These are phyloP conservation scores for Syngnathoides biaculeatus DNA, from an alignment of 2,113 vertebrate genomes.

Conservation along the genomic window DNA sequence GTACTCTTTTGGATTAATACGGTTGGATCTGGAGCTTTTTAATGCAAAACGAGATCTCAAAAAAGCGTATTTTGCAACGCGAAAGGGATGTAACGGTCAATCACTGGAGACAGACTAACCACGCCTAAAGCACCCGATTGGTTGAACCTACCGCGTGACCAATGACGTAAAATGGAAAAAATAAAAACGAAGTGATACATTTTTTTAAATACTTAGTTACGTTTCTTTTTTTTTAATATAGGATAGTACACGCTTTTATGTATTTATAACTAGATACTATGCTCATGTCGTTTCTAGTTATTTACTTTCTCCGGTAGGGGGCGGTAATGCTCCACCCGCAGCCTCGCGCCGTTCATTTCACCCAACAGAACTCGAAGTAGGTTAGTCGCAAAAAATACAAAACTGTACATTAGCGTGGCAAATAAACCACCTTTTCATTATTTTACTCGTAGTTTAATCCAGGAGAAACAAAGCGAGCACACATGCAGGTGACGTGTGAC, in stretches of 20 bases:
- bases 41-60: conserved; percentile 7
- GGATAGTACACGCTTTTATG: background rate
- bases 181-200: background rate
- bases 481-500: background rate
- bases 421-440: too few species aligned
- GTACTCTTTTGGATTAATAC: background rate
- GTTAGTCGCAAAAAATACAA: too few species aligned
- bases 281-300: background rate
- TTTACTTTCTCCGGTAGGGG: background rate
- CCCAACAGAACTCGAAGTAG: background rate
- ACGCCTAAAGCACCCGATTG: conserved; percentile 48
- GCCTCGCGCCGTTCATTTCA: background rate
- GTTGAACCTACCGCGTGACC: conserved; percentile 22
- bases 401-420: too few species aligned
- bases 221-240: background rate
- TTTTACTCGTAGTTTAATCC: too few species aligned
- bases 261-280: background rate
- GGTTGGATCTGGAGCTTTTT: conserved; percentile 10
- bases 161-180: background rate
- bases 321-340: background rate
- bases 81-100: conserved; percentile 21
- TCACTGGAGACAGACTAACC: conserved; percentile 19
- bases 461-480: background rate
- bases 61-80: conserved; percentile 14
- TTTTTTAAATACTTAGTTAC: background rate